A percentile compares a stretch with the other conserved stretches of the same genome.
phyloP scores from a whole-genome alignment of 2,113 vertebrate genomes.

The Lampris megalopsis region DNA sequence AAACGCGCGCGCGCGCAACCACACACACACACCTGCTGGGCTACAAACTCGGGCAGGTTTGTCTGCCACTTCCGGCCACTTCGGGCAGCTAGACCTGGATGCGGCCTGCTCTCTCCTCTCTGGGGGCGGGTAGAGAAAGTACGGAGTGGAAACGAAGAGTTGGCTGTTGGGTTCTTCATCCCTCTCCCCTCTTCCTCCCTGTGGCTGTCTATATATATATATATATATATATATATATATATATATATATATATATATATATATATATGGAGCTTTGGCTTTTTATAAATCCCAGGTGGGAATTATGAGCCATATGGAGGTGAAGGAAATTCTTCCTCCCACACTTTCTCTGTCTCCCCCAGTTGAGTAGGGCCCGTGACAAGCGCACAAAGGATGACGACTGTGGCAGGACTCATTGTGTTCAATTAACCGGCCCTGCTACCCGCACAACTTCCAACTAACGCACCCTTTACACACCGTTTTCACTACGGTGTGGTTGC shows the following conservation, averaged over 20 bases:
- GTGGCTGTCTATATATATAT: not conserved
- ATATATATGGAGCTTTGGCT: conserved; percentile 25
- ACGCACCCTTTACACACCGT: not conserved
- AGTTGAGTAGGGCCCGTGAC: conserved; percentile 31
- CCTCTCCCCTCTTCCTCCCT: conserved; percentile 18
- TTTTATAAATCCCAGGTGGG: conserved; percentile 22
- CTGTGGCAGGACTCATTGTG: conserved; percentile 13
- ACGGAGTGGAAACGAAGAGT: not conserved
- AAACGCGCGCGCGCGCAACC: no score
- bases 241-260: not conserved
- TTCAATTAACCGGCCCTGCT: conserved; percentile 7
- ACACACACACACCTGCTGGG: no score
- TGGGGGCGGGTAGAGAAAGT: not conserved
- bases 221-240: conserved; percentile 10
- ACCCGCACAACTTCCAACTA: not conserved
- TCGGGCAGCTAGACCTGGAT: conserved; percentile 1
- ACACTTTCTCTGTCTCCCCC: conserved; percentile 7
- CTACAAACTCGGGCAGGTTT: no score
- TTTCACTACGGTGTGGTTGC: not conserved
- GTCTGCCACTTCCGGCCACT: not conserved
- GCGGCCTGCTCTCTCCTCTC: not conserved
- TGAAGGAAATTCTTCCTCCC: conserved; percentile 34
- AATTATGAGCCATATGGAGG: conserved; percentile 40
- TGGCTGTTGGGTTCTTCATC: not conserved
- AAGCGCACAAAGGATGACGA: conserved; percentile 46